phyloP scores from a whole-genome alignment of 2,113 vertebrate species.

The Hypanus sabinus region DNA sequence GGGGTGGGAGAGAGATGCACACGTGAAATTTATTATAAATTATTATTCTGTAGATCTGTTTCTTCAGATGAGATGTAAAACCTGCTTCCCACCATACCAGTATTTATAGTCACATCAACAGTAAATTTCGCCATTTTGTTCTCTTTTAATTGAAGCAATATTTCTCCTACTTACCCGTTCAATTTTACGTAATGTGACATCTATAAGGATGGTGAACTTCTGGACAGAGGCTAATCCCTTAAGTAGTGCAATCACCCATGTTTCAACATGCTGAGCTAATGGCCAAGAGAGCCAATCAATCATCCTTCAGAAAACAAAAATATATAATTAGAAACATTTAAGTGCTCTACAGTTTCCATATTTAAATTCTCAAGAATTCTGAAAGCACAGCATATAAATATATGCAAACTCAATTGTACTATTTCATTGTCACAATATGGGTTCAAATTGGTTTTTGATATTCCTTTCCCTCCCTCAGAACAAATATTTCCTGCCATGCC shows the following conservation, averaged over 20 bases:
- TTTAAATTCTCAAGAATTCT: neutral
- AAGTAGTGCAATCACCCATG: conserved; percentile 88
- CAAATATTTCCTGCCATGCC: neutral
- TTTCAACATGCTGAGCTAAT: conserved; percentile 88
- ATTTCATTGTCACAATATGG: neutral
- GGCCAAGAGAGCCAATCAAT: conserved; percentile 99
- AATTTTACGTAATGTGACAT: conserved; percentile 93
- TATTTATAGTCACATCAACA: neutral
- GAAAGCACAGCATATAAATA: neutral
- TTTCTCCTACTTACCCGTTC: conserved; percentile 71
- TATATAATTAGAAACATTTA: neutral
- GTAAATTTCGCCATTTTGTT: neutral
- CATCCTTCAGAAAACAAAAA: conserved; percentile 69
- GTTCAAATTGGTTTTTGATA: neutral
- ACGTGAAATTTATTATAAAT: too few relatives aligned
- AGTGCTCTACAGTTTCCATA: neutral
- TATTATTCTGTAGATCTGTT: neutral
- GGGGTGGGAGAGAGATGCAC: too few relatives aligned
- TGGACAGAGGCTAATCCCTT: conserved; percentile 93
- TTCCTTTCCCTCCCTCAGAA: neutral
- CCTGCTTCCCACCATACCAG: neutral
- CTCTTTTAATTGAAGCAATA: neutral
- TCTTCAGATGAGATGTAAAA: neutral
- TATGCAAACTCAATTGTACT: neutral
- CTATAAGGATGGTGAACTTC: conserved; percentile 98